A percentile compares a stretch with the other conserved stretches of the same genome.
These are phyloP conservation scores for Sminthopsis crassicaudata DNA, from an alignment of 2,113 vertebrate species.

Conservation along the genomic window DNA sequence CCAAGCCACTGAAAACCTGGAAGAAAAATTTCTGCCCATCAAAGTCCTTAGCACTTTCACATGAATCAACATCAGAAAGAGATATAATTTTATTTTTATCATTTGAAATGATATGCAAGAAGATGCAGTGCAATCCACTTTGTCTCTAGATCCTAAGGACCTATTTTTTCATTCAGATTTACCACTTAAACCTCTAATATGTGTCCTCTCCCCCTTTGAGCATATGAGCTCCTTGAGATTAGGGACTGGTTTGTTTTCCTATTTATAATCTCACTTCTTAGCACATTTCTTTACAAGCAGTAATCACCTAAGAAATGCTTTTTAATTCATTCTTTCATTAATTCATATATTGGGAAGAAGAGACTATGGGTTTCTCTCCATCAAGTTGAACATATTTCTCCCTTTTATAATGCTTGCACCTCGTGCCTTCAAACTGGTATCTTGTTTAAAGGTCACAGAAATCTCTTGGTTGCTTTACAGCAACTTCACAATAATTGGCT, in stretches of 20 bases:
- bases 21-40: background rate
- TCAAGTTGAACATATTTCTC: background rate
- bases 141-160: background rate
- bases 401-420: background rate
- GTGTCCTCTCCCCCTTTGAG: background rate
- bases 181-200: background rate
- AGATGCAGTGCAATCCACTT: background rate
- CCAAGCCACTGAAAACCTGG: background rate
- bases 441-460: background rate
- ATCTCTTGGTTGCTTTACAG: background rate
- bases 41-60: background rate
- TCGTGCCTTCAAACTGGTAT: background rate
- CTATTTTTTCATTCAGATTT: background rate
- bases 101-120: background rate
- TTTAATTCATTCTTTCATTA: background rate
- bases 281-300: background rate
- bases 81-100: background rate
- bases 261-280: background rate
- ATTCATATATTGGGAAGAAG: background rate
- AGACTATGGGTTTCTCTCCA: background rate
- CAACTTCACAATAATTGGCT: background rate
- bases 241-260: background rate
- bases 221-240: background rate
- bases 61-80: background rate
- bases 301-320: background rate